Percentiles rank a stretch among this genome's conserved stretches.
These are phyloP conservation scores for Pitangus sulphuratus DNA, from an alignment of 2,797 vertebrate genomes.

Conservation along the genomic window DNA sequence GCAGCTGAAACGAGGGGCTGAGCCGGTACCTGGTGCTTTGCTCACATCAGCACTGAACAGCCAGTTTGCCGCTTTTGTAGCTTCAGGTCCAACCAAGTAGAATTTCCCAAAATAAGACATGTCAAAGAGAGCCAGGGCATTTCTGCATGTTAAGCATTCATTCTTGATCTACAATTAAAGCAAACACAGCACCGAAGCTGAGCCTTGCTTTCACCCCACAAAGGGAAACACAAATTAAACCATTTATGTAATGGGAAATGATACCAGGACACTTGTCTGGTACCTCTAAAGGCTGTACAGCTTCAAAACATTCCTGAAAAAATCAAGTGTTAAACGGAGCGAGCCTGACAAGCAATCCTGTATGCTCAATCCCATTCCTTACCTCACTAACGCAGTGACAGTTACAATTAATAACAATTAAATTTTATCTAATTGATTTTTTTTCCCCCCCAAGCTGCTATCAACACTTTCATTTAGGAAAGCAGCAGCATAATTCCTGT, in stretches of 20 bases:
- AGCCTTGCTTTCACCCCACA: background rate
- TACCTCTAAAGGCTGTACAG: background rate
- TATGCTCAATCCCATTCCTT: background rate
- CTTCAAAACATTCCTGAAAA: background rate
- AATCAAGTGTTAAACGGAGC: background rate
- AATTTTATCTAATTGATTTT: background rate
- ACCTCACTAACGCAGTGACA: background rate
- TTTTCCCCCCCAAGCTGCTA: fast-evolving
- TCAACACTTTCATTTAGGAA: background rate
- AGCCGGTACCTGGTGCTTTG: conserved; percentile 85
- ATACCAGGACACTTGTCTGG: background rate
- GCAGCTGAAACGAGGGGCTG: background rate
- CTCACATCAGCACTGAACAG: conserved; percentile 91
- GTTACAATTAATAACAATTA: background rate
- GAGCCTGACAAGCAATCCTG: background rate
- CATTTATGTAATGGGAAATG: background rate
- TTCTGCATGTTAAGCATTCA: conserved; percentile 90
- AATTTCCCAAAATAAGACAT: conserved; percentile 99
- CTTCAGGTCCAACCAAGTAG: conserved; percentile 91
- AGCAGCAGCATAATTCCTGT: background rate
- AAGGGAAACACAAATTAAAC: background rate
- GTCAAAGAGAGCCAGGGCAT: conserved; percentile 87
- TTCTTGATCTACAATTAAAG: conserved; percentile 83
- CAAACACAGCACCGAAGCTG: background rate
- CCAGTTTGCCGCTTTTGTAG: conserved; percentile 91